These are phyloP conservation scores for Bradysia coprophila DNA, from an alignment of 1,140 invertebrate genomes.

Conservation along the genomic window DNA sequence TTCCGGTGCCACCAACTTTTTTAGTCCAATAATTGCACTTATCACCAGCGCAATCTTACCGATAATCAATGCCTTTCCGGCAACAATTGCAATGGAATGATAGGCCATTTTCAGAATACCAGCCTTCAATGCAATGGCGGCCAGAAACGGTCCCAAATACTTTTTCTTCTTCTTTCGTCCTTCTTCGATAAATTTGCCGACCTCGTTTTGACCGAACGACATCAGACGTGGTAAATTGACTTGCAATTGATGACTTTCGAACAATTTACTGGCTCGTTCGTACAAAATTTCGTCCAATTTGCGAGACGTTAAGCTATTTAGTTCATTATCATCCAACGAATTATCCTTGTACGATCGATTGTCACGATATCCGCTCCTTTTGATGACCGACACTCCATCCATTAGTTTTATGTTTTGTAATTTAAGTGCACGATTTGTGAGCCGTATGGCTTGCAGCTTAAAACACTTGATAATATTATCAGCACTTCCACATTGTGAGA, in stretches of 20 bases:
- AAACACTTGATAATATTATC: slow-evolving; percentile 42
- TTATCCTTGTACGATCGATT: slow-evolving; percentile 26
- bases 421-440: slow-evolving; percentile 38
- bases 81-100: slow-evolving; percentile 49
- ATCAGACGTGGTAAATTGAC: slow-evolving; percentile 29
- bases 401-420: slow-evolving; percentile 37
- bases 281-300: slow-evolving; percentile 33
- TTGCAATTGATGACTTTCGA: slow-evolving; percentile 38
- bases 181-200: slow-evolving; percentile 28
- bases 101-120: slow-evolving; percentile 51
- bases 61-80: slow-evolving; percentile 43
- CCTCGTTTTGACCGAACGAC: slow-evolving; percentile 13
- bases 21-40: slow-evolving; percentile 53
- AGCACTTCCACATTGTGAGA: slow-evolving; percentile 35
- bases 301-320: slow-evolving; percentile 25
- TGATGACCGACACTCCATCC: slow-evolving; percentile 35
- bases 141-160: slow-evolving; percentile 33
- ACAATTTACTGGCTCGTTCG: slow-evolving; percentile 32
- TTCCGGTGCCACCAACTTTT: slow-evolving; percentile 44
- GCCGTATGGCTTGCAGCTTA: slow-evolving; percentile 41
- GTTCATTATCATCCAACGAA: slow-evolving; percentile 29
- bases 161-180: slow-evolving; percentile 36
- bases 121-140: slow-evolving; percentile 43
- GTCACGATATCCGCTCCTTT: slow-evolving; percentile 15
- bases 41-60: slow-evolving; percentile 46